A percentile compares a stretch with the other conserved stretches of the same genome.
Evolutionary conservation across 2,797 vertebrate genomes (phyloP).

Genomic region (Enteromius fasciolatus): DNA sequence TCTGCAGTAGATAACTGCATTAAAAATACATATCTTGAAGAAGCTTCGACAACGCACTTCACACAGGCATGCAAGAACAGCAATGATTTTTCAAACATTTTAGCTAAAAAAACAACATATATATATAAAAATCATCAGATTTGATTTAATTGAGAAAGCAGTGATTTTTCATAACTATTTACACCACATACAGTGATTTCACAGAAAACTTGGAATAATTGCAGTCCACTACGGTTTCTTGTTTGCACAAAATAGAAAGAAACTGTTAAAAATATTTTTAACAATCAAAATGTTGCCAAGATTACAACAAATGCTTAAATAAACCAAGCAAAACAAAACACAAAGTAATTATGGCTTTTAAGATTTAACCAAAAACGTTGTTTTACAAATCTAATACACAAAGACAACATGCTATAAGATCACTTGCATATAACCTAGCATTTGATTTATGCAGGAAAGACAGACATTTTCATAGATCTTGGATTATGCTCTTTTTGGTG

Average conservation of each 20-base stretch:
- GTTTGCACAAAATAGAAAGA: neutral
- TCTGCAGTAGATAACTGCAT: neutral
- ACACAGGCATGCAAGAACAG: slow-evolving; percentile 12
- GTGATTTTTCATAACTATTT: neutral
- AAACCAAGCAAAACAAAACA: neutral
- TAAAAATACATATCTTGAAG: neutral
- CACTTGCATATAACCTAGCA: neutral
- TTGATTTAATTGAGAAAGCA: neutral
- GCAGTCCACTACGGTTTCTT: neutral
- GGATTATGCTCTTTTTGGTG: neutral
- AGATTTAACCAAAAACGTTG: neutral
- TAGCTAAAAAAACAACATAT: neutral
- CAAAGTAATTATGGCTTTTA: slow-evolving; percentile 6
- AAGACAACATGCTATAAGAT: neutral
- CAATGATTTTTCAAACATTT: neutral
- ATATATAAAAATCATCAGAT: neutral
- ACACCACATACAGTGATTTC: slow-evolving; percentile 9
- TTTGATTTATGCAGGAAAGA: slow-evolving; percentile 16
- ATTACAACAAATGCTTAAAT: slow-evolving; percentile 8
- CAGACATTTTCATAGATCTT: neutral
- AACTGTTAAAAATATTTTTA: neutral
- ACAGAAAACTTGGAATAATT: neutral
- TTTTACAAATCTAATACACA: neutral
- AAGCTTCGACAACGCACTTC: neutral
- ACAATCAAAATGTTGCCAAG: neutral